Base-by-base conservation (phyloP, 2,797 vertebrate genomes). In the Zalophus californianus region DNA sequence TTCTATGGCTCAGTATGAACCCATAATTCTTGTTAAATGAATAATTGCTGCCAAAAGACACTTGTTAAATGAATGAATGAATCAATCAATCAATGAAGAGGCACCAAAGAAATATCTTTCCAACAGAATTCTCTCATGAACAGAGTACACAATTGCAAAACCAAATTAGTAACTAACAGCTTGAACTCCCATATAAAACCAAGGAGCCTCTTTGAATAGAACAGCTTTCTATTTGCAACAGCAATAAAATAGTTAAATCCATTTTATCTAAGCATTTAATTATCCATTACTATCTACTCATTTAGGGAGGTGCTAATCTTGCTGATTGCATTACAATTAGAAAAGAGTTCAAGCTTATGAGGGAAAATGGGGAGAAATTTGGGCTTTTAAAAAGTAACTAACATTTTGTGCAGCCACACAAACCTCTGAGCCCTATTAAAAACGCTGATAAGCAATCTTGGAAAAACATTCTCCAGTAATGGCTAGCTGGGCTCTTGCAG, bases 361-460 rank as follows among this genome's bases (percentile, higher is more conserved):
- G 84, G 66, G n/a, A 79, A 94, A 95, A 92, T 77, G 32, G n/a
- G 50, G 72, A 96, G 86, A 97, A 90, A 95, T 96, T 78, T 80
- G 66, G 80, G n/a, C 73, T 79, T 98, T 95, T 92, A 91, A 96
- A 95, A 97, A 97, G 95, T 97, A 97, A 97, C 94, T 98, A 98
- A 97, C 90, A 96, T 96, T 98, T 97, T 91, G 54, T 92, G 44
- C 58, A 93, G 84, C 97, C 94, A 94, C 82, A 96, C 78, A 95
- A 98, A 97, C 97, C 92, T 97, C 97, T 79, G 83, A 97, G 96
- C 72, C 83, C 90, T 97, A 93, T 98, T 98, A 98, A 98, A 97
- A 94, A 94, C 95, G 96, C 96, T 21, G 95, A 98, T 98, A 98
- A 98, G 97, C 85, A 97, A 97, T 98, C 97, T 98, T 96, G 84